Conservation (phyloP, 2,888 invertebrate genomes). For the Melanostoma mellinum region DNA sequence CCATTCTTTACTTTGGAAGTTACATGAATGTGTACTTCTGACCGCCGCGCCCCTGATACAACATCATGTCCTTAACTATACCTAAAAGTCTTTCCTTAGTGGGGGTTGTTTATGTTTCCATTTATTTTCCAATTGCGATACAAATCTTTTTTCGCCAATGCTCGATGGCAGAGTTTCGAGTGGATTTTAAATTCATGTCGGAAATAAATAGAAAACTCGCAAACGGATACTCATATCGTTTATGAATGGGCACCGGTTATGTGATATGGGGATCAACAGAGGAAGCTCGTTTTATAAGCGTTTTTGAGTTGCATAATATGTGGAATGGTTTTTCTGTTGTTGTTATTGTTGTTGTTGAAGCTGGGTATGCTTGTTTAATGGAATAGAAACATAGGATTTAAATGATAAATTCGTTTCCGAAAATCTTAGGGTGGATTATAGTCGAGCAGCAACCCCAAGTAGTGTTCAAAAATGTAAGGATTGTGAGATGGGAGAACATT, state of each 20-base stretch:
- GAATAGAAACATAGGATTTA: slow-evolving; percentile 30
- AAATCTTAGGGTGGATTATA: slow-evolving; percentile 16
- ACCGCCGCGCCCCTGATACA: too few relatives aligned
- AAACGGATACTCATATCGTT: slow-evolving; percentile 24
- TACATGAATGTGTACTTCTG: slow-evolving; percentile 1
- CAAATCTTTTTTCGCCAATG: slow-evolving; percentile 14
- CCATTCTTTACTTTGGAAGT: background rate
- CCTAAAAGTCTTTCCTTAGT: background rate
- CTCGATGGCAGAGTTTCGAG: slow-evolving; percentile 1
- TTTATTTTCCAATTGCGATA: slow-evolving; percentile 35
- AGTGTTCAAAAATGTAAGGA: background rate
- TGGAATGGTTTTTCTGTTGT: slow-evolving; percentile 4
- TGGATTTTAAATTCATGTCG: slow-evolving; percentile 26
- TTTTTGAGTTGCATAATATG: too few relatives aligned
- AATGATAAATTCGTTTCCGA: slow-evolving; percentile 12
- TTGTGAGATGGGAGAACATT: too few relatives aligned
- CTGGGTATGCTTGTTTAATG: slow-evolving; percentile 28
- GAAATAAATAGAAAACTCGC: slow-evolving; percentile 9
- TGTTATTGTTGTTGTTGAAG: background rate
- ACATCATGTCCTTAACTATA: too few relatives aligned
- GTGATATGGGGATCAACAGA: background rate
- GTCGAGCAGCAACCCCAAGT: background rate
- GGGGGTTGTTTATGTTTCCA: slow-evolving; percentile 9
- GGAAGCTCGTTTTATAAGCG: background rate
- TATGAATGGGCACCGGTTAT: background rate